Conservation (phyloP, 2,888 invertebrate genomes). For the Drosophila anomelani region DNA sequence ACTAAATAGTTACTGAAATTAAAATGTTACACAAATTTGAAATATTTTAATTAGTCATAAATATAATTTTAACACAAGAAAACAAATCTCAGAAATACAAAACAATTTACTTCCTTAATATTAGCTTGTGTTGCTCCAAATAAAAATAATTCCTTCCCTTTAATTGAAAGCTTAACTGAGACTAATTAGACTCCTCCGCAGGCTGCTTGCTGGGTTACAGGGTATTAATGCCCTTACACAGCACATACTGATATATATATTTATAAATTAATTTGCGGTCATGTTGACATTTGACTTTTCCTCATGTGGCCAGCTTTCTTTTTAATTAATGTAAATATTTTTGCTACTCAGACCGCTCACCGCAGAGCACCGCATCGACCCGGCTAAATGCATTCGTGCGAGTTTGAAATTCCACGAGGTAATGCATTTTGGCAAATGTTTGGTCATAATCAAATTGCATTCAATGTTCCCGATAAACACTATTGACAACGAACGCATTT, state of each 20-base stretch:
- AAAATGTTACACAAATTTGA: neutral
- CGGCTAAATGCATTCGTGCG: slow-evolving; percentile 29
- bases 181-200: neutral
- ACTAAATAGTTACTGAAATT: neutral
- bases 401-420: neutral
- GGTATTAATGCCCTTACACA: slow-evolving; percentile 32
- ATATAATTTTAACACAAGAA: neutral
- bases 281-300: slow-evolving; percentile 74
- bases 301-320: slow-evolving; percentile 57
- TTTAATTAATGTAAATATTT: slow-evolving; percentile 73
- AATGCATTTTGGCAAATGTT: slow-evolving; percentile 56
- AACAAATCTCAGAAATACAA: neutral
- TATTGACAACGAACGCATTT: slow-evolving; percentile 49
- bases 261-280: slow-evolving; percentile 68
- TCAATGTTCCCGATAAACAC: slow-evolving; percentile 55
- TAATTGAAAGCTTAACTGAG: slow-evolving; percentile 8
- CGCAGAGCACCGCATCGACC: neutral
- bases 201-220: slow-evolving; percentile 8
- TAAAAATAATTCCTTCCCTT: neutral
- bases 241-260: slow-evolving; percentile 43
- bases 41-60: neutral
- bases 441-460: slow-evolving; percentile 69
- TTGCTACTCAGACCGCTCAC: slow-evolving; percentile 19
- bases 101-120: neutral
- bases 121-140: neutral